Evolutionary conservation across 2,888 invertebrate genomes (phyloP).

Genomic region (Allygus modestus): DNA sequence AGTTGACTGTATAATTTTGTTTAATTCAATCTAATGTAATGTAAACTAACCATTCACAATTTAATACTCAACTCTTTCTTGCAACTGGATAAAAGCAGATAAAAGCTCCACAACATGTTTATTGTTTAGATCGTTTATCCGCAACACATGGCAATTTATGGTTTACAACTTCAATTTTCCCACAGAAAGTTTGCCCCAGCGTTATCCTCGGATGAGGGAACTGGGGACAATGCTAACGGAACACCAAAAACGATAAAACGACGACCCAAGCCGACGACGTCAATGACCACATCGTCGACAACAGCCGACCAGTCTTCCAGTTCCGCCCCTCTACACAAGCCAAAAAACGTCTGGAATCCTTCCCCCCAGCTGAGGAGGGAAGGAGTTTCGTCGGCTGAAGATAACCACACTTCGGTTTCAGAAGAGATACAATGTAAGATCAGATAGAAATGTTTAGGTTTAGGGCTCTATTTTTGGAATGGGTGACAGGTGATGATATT

Average conservation of each 20-base stretch:
- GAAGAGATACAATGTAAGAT: conserved; percentile 56
- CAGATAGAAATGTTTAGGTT: background rate
- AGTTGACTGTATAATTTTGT: no score
- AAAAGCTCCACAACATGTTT: no score
- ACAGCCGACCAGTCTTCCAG: conserved; percentile 10
- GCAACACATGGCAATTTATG: no score
- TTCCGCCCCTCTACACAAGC: conserved; percentile 30
- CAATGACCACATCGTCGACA: conserved; percentile 10
- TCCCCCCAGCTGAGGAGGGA: conserved; percentile 65
- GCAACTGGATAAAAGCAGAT: no score
- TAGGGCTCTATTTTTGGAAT: no score
- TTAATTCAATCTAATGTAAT: no score
- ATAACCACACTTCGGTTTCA: conserved; percentile 60
- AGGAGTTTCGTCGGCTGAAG: conserved; percentile 65
- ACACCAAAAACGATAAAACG: conserved; percentile 62
- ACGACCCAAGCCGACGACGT: conserved; percentile 41
- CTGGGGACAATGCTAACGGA: conserved; percentile 49
- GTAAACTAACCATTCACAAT: no score
- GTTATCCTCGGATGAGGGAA: conserved; percentile 50
- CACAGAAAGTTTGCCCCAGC: conserved; percentile 33
- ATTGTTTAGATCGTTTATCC: no score
- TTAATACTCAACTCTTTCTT: no score
- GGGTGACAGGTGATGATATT: no score
- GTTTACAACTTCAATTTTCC: no score
- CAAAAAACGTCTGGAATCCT: conserved; percentile 65